These are phyloP conservation scores for Emydoidea blandingii DNA, from an alignment of 2,797 vertebrate species.

Conservation along the genomic window DNA sequence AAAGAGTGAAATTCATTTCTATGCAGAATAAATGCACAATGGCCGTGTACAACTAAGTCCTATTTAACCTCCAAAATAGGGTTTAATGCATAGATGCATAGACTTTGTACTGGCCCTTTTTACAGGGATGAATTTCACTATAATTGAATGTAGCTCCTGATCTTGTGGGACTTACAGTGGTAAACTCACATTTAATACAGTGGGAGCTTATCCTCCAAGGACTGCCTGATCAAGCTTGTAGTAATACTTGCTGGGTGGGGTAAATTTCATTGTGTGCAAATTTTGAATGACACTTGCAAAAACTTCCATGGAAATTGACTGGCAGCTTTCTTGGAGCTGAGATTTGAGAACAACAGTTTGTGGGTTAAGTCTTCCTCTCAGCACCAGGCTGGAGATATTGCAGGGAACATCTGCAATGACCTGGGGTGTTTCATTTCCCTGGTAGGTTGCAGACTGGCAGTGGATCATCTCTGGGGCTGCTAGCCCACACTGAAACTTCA, in stretches of 20 bases:
- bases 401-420: not conserved
- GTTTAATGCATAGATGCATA: not conserved
- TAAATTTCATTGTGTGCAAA: not conserved
- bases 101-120: not conserved
- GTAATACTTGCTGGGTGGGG: not conserved
- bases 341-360: not conserved
- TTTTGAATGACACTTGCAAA: not conserved
- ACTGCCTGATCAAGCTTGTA: not conserved
- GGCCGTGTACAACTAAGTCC: not conserved
- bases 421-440: not conserved
- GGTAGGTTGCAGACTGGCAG: not conserved
- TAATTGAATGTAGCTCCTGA: not conserved
- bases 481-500: rapidly evolving
- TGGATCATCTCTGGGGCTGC: not conserved
- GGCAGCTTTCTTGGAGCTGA: not conserved
- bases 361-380: not conserved
- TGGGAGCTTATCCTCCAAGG: not conserved
- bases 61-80: not conserved
- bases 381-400: not conserved
- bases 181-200: not conserved
- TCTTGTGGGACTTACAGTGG: not conserved
- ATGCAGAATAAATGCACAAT: not conserved
- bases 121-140: not conserved
- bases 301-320: not conserved
- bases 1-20: not conserved